These are phyloP conservation scores for Drosophila fungiperda DNA, from an alignment of 2,888 invertebrate species.

Conservation along the genomic window DNA sequence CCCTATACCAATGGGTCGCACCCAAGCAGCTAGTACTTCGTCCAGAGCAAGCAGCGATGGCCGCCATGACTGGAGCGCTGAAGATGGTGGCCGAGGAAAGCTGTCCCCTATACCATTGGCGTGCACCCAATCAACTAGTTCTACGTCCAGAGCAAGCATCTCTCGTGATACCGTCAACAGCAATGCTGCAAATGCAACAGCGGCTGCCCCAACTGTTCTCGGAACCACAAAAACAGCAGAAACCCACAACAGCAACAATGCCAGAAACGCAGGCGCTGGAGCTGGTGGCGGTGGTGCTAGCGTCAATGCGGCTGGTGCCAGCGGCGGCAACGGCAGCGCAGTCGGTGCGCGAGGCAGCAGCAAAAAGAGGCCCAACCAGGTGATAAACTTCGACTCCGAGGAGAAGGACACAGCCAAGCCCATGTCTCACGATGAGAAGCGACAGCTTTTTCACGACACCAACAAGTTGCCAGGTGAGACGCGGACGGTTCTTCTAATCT, in stretches of 20 bases:
- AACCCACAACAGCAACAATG: slow-evolving; percentile 57
- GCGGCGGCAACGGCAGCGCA: slow-evolving; percentile 86
- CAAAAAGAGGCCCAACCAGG: slow-evolving; percentile 88
- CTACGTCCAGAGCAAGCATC: too few species aligned
- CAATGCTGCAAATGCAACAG: slow-evolving; percentile 44
- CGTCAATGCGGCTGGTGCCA: slow-evolving; percentile 85
- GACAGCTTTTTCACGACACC: slow-evolving; percentile 99
- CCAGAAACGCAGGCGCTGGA: slow-evolving; percentile 59
- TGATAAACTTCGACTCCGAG: slow-evolving; percentile 93
- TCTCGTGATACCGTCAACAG: too few species aligned
- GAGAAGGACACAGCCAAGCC: slow-evolving; percentile 99
- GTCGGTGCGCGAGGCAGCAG: slow-evolving; percentile 87
- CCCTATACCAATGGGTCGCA: too few species aligned
- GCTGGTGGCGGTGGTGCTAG: slow-evolving; percentile 57
- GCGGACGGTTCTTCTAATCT: slow-evolving; percentile 6
- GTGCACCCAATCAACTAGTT: too few species aligned
- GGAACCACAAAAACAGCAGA: slow-evolving; percentile 63
- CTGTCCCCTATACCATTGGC: too few species aligned
- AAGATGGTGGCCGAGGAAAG: too few species aligned
- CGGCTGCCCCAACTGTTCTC: slow-evolving; percentile 39
- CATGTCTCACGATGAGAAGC: slow-evolving; percentile 99
- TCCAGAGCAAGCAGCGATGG: too few species aligned
- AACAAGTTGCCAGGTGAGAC: slow-evolving; percentile 97
- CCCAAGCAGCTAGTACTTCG: too few species aligned
- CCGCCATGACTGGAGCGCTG: too few species aligned